phyloP scores from a whole-genome alignment of 2,113 vertebrate genomes.

The Phycodurus eques region DNA sequence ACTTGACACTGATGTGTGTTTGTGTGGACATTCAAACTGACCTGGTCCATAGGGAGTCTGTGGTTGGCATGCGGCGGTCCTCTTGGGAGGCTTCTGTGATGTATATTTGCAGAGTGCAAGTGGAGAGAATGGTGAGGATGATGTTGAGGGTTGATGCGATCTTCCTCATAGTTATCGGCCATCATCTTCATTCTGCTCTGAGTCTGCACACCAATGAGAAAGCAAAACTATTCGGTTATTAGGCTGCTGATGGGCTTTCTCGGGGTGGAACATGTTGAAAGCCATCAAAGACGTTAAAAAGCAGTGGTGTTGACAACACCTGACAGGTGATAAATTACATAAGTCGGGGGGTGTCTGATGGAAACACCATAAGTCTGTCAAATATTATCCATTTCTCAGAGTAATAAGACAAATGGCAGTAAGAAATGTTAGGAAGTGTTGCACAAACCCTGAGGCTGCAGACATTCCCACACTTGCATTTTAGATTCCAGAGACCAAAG shows the following conservation, averaged over 20 bases:
- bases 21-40: constrained; percentile 50
- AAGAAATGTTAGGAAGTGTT: constrained; percentile 50
- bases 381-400: constrained; percentile 50
- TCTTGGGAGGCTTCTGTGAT: constrained; percentile 80
- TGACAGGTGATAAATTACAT: constrained; percentile 62
- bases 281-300: constrained; percentile 49
- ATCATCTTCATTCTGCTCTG: constrained; percentile 97
- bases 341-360: constrained; percentile 42
- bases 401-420: constrained; percentile 46
- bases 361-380: constrained; percentile 63
- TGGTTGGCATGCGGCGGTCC: constrained; percentile 82
- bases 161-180: constrained; percentile 90
- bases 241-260: constrained; percentile 19
- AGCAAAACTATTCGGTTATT: constrained; percentile 36
- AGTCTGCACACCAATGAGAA: constrained; percentile 73
- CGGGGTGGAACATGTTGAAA: constrained; percentile 62
- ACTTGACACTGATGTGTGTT: not conserved
- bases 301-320: constrained; percentile 44
- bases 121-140: constrained; percentile 79
- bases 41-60: constrained; percentile 90
- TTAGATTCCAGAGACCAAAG: constrained; percentile 61
- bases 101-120: constrained; percentile 52
- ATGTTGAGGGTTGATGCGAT: constrained; percentile 84
- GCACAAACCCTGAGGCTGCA: constrained; percentile 35
- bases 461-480: constrained; percentile 48